Evolutionary conservation across 1,140 invertebrate genomes (phyloP), one percentile per base, ranked within the genome.

Genomic region (Drosophila bipectinata): DNA sequence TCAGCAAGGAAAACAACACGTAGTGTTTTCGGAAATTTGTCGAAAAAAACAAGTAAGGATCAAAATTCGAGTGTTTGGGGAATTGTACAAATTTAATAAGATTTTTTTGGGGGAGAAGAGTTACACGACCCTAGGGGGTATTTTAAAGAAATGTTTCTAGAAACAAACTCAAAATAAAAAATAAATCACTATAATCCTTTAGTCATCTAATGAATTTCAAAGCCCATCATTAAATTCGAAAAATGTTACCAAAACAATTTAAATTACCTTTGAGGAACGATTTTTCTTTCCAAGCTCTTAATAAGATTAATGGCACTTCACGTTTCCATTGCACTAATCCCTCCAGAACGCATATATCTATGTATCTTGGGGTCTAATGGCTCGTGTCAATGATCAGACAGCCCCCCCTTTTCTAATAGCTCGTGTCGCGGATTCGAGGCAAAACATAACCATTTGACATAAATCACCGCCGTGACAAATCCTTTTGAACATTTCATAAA

Each of bases 401-500:
- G 41, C 51, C 51, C 26, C 26, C 15, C 39, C 26, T 30, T 67
- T 47, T 49, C 58, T 53, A 67, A 67, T 52, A 37, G 63, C 39
- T n/a, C 48, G 9, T 60, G 44, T 52, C 53, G n/a, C 1, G 39
- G 41, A 28, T 54, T 26, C 41, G 48, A 15, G 32, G 44, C 41
- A 9, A 15, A 59, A 71, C 79, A 84, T 73, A 74, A 87, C 60
- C 77, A 87, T 77, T 81, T 69, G 55, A 64, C 63, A 84, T 87
- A 52, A 59, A 79, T 83, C 80, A 79, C 37, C 48, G 63, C 28
- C 37, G 32, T 48, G 57, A 77, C 71, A 82, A 85, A 85, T 85
- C 81, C 81, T 82, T 84, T 75, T 71, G 48, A 87, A 61, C 51
- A 85, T 87, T 87, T 85, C 78, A 87, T 87, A 85, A 85, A 84